A percentile compares a stretch with the other conserved stretches of the same genome.
Conservation (phyloP, 2,888 invertebrate genomes). For the Arge pagana region DNA sequence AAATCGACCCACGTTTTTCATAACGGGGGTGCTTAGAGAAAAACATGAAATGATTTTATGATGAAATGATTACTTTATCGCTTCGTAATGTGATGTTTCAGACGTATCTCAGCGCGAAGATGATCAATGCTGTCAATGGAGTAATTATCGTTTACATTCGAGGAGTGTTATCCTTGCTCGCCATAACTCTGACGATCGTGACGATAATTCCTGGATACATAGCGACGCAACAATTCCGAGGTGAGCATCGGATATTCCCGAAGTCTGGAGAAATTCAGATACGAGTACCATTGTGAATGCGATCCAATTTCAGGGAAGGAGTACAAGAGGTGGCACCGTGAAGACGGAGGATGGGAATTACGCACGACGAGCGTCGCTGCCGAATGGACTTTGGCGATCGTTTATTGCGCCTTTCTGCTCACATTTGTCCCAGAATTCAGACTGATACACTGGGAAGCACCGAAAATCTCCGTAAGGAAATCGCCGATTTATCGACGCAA, state of each 20-base stretch:
- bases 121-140: slow-evolving; percentile 46
- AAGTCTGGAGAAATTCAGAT: too few species aligned
- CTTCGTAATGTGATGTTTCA: slow-evolving; percentile 30
- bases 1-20: too few species aligned
- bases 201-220: slow-evolving; percentile 44
- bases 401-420: slow-evolving; percentile 60
- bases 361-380: slow-evolving; percentile 61
- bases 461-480: slow-evolving; percentile 39
- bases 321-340: slow-evolving; percentile 59
- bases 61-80: not conserved
- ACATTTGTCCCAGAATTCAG: slow-evolving; percentile 63
- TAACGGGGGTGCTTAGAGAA: too few species aligned
- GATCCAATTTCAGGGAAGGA: slow-evolving; percentile 48
- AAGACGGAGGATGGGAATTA: slow-evolving; percentile 61
- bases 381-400: slow-evolving; percentile 63
- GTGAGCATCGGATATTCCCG: too few species aligned
- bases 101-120: slow-evolving; percentile 50
- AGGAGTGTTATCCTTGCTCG: slow-evolving; percentile 39
- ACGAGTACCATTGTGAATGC: too few species aligned
- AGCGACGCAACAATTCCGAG: slow-evolving; percentile 45
- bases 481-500: too few species aligned
- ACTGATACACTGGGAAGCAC: slow-evolving; percentile 41
- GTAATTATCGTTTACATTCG: slow-evolving; percentile 43
- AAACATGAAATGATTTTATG: too few species aligned
- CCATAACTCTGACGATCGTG: slow-evolving; percentile 40